These are phyloP conservation scores for Isotomurus palustris DNA, from an alignment of 2,888 invertebrate species.

Conservation along the genomic window DNA sequence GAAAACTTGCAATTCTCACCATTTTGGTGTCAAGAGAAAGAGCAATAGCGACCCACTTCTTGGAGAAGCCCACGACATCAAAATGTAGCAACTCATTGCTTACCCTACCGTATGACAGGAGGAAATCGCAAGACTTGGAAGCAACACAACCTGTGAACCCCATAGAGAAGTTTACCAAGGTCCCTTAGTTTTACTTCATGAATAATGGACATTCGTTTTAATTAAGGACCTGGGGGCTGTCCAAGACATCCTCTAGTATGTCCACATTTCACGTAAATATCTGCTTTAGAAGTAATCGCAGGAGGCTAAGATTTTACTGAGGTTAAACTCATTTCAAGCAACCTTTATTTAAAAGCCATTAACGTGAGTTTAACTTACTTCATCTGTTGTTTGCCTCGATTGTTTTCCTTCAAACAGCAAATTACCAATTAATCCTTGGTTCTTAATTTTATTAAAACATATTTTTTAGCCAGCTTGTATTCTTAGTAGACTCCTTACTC, in stretches of 20 bases:
- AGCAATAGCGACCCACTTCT: conserved; percentile 27
- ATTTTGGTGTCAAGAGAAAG: conserved; percentile 24
- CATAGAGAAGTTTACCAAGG: neutral
- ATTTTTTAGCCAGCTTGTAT: too few species aligned
- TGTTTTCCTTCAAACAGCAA: too few species aligned
- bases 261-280: conserved; percentile 26
- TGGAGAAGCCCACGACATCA: conserved; percentile 14
- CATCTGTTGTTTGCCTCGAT: too few species aligned
- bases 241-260: conserved; percentile 26
- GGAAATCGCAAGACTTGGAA: conserved; percentile 19
- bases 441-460: too few species aligned
- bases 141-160: conserved; percentile 12
- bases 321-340: too few species aligned
- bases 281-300: too few species aligned
- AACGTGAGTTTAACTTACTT: too few species aligned
- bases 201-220: neutral
- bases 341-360: too few species aligned
- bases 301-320: too few species aligned
- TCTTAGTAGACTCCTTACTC: too few species aligned
- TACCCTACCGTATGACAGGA: conserved; percentile 21
- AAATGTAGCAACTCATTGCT: conserved; percentile 20
- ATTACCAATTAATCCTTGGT: too few species aligned
- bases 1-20: conserved; percentile 7
- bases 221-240: conserved; percentile 13
- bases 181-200: neutral